Base-by-base conservation (phyloP, 35 echinoderm and acorn worm genomes). In the Stichopus chloronotus region DNA sequence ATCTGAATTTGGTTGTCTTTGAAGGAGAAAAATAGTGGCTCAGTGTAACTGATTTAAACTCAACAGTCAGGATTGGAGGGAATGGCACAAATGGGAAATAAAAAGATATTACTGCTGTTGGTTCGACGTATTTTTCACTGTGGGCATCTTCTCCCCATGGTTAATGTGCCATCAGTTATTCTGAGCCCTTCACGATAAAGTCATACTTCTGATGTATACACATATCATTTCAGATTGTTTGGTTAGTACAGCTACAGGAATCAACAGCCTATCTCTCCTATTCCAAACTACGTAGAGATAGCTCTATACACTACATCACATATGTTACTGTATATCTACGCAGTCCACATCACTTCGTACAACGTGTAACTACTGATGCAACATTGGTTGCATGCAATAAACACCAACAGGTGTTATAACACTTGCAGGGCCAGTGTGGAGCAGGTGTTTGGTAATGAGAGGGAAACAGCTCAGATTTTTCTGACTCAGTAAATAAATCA, bases 401-500 rank as follows among this genome's bases (percentile, higher is more conserved):
- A 11, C 61, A 65, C 12, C 61, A 65, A 65, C 61, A 65, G 61
- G 61, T 65, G 61, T 65, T 65, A 65, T 9, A 65, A 65, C 61
- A 65, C 61, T 65, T 65, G 11, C 61, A 65, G 61, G 61, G 61
- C 19, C 11, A 65, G 61, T 65, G 19, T 43, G 61, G 61, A 65
- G 61, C 61, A 65, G 61, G 61, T 65, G 61, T 65, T 65, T 65
- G 61, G 11, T 19, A 65, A 19, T 65, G 11, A 65, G 61, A 65
- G 61, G 61, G 61, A 65, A 65, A 19, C 61, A 14, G 61, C 11
- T 16, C 59, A 2, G 61, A 1, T 43, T 43, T 43, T 43, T 43
- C 61, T 65, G 61, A 65, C 61, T 65, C 61, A 65, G 61, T 65
- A 65, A 65, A 65, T 65, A 65, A 65, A 65, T 65, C 61, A 65